These are phyloP conservation scores for Amblyopsis hoosieri DNA, from an alignment of 2,797 vertebrate species.

Conservation along the genomic window DNA sequence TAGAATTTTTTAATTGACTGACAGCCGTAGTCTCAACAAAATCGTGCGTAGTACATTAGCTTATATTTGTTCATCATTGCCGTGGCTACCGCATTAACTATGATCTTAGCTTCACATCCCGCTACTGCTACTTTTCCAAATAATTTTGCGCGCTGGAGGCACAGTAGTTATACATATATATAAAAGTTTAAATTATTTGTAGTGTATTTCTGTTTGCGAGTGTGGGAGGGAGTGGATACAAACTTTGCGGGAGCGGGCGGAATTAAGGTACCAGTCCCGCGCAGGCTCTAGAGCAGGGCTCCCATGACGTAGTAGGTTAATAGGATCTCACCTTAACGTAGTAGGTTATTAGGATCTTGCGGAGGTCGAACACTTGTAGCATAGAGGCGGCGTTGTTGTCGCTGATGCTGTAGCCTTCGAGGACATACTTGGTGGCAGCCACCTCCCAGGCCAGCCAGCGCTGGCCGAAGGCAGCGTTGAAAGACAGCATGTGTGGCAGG, in stretches of 20 bases:
- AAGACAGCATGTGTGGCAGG: conserved; percentile 94
- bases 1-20: too few species aligned
- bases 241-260: too few species aligned
- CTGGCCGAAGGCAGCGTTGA: conserved; percentile 95
- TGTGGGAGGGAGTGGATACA: background rate
- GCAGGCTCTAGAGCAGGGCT: background rate
- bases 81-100: too few species aligned
- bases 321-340: conserved; percentile 89
- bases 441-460: conserved; percentile 99
- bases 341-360: conserved; percentile 97
- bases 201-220: background rate
- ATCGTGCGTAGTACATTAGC: too few species aligned
- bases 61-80: too few species aligned
- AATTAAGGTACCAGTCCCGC: background rate
- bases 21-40: too few species aligned
- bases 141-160: background rate
- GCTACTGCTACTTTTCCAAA: too few species aligned
- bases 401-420: conserved; percentile 98
- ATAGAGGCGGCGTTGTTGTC: conserved; percentile 98
- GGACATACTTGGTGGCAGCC: conserved; percentile 93
- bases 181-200: background rate
- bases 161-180: background rate
- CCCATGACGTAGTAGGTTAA: too few species aligned
- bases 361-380: conserved; percentile 97
- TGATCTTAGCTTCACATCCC: too few species aligned